Percentiles rank a stretch among this genome's conserved stretches.
These are phyloP conservation scores for Nerophis lumbriciformis DNA, from an alignment of 2,113 vertebrate genomes.

Conservation along the genomic window DNA sequence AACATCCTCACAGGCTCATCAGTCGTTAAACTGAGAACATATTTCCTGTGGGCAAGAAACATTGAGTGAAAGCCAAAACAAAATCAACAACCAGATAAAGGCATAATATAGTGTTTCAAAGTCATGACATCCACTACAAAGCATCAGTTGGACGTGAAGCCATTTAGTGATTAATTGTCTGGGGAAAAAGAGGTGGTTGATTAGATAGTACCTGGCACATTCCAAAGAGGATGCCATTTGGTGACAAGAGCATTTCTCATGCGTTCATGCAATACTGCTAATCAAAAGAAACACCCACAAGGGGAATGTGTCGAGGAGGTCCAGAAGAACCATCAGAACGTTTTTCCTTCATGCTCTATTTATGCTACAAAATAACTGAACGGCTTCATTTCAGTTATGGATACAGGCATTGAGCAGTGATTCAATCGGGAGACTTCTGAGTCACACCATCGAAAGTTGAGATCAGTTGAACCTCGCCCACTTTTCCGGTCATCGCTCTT, in stretches of 20 bases:
- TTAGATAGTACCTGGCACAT: constrained; percentile 64
- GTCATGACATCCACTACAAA: neutral
- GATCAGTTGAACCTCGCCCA: neutral
- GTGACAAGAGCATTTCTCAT: constrained; percentile 38
- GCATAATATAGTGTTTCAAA: neutral
- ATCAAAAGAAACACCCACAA: constrained; percentile 64
- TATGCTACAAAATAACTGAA: neutral
- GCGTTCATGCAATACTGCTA: constrained; percentile 57
- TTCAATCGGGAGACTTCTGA: neutral
- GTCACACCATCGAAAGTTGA: neutral
- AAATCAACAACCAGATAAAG: neutral
- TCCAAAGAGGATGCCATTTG: constrained; percentile 35
- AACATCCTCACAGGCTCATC: neutral
- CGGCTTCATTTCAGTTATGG: neutral
- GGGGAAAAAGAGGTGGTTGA: constrained; percentile 33
- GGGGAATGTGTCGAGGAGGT: constrained; percentile 62
- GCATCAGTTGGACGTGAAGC: constrained; percentile 1
- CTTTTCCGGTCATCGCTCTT: neutral
- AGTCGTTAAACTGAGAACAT: constrained; percentile 16
- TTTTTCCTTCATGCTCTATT: neutral
- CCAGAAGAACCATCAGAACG: constrained; percentile 24
- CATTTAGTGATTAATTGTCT: constrained; percentile 22
- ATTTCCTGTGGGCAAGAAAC: neutral
- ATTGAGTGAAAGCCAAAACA: neutral
- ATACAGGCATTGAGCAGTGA: neutral